Percentiles rank a stretch among this genome's conserved stretches.
Conservation (phyloP, 1,140 invertebrate species). For the Drosophila hydei region DNA sequence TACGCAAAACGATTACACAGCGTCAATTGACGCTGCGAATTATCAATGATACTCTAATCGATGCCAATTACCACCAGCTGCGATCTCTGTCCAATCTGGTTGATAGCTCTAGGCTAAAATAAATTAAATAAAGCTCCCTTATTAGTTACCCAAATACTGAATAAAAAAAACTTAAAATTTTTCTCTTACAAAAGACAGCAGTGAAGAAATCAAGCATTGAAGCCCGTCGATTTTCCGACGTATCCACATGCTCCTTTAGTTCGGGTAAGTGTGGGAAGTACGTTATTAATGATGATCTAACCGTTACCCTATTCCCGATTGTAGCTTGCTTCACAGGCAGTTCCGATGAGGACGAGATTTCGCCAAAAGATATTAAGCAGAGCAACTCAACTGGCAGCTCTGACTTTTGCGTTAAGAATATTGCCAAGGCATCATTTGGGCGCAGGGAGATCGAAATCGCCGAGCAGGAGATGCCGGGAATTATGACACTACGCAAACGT, state of each 20-base stretch:
- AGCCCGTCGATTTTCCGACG: conserved; percentile 94
- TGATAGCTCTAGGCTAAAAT: not conserved
- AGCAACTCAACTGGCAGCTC: conserved; percentile 90
- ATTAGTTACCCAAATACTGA: too few relatives aligned
- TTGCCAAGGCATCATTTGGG: conserved; percentile 93
- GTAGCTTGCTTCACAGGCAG: conserved; percentile 93
- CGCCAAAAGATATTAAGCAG: conserved; percentile 92
- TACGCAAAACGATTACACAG: conserved; percentile 14
- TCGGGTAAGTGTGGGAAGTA: conserved; percentile 86
- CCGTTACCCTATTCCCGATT: conserved; percentile 82
- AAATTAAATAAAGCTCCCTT: too few relatives aligned
- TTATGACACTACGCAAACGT: conserved; percentile 95
- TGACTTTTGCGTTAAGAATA: conserved; percentile 95
- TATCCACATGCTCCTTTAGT: conserved; percentile 96
- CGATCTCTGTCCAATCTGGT: not conserved
- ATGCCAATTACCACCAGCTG: conserved; percentile 54
- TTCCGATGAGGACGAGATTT: conserved; percentile 88
- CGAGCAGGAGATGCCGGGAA: conserved; percentile 99
- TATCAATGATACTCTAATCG: conserved; percentile 62
- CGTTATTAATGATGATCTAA: not conserved
- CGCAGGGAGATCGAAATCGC: conserved; percentile 97
- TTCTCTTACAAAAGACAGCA: conserved; percentile 41
- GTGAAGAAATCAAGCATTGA: conserved; percentile 86
- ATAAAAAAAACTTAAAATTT: not conserved
- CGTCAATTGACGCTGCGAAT: conserved; percentile 65